phyloP scores from a whole-genome alignment of 2,888 invertebrate species.

The Perizoma affinitatum region DNA sequence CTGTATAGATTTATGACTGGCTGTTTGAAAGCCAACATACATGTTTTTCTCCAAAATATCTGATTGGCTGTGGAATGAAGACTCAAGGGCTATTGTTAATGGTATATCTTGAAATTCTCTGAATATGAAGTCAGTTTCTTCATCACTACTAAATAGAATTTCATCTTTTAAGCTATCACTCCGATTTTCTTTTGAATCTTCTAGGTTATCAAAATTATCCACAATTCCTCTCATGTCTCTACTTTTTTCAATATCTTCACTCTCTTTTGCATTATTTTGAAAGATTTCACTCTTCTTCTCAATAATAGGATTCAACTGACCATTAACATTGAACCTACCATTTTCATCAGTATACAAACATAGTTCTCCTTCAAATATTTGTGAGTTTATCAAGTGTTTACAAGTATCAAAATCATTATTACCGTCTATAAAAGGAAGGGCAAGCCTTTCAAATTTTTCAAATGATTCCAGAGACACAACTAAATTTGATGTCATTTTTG shows the following conservation, averaged over 20 bases:
- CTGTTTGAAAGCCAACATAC: conserved; percentile 75
- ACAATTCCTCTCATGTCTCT: not conserved
- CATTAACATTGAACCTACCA: conserved; percentile 32
- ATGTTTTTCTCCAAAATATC: conserved; percentile 62
- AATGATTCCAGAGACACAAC: conserved; percentile 61
- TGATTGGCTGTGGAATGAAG: conserved; percentile 55
- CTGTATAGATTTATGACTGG: conserved; percentile 71
- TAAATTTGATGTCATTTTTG: conserved; percentile 47
- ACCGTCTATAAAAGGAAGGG: conserved; percentile 55
- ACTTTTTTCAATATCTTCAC: not conserved
- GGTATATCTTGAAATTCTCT: conserved; percentile 57
- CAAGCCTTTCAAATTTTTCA: conserved; percentile 68
- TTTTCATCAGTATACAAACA: conserved; percentile 45
- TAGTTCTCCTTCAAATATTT: conserved; percentile 59
- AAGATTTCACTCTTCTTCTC: conserved; percentile 30
- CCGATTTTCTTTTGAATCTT: conserved; percentile 20
- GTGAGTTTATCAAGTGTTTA: conserved; percentile 64
- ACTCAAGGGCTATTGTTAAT: conserved; percentile 66
- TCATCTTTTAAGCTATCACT: conserved; percentile 56
- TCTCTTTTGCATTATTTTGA: conserved; percentile 30
- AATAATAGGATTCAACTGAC: conserved; percentile 42
- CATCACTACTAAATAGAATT: conserved; percentile 74
- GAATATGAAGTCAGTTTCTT: conserved; percentile 57
- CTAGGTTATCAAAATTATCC: conserved; percentile 1
- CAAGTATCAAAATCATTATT: conserved; percentile 48